Evolutionary conservation across 1,140 invertebrate species (phyloP), one percentile per base, ranked within the genome.

Genomic region (Drosophila paulistorum): DNA sequence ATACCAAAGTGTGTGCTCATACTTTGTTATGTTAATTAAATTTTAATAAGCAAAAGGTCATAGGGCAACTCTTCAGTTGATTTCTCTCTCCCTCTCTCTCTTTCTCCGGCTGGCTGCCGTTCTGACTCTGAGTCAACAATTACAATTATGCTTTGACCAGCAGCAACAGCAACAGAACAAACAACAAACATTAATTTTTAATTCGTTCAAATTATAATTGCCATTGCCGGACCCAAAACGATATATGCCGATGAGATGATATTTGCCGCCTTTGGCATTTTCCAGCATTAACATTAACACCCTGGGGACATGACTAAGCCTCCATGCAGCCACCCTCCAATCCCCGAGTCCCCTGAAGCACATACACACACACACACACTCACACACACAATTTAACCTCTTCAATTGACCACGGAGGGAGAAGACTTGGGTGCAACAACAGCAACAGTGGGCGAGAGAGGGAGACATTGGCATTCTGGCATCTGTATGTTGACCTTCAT

Each of bases 121-220:
- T 30, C 30, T 37, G 35, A 37, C 35, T 37, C 35, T 79, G 87
- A 87, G 83, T 76, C 79, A 76, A 62, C 79, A 80, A 83, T 82
- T 87, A 79, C 79, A 86, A 79, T 83, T 87, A 82, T 83, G 83
- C 71, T 86, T 65, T 76, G 71, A 79, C 82, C 45, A 51, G 45
- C 45, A 51, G 10, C 45, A 14, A 17, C 42, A 51, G 17, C 45
- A 83, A 86, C 79, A 83, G 76, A 79, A 86, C 87, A 84, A 83
- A 84, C 84, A 83, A 77, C 65, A 72, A 70, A 74, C 79, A 87
- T 87, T 87, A 77, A 86, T 77, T 83, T 87, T 77, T 86, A 86
- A 87, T 87, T 89, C 87, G 84, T 77, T 79, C 65, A 87, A 87
- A 87, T 87, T 79, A 83, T 87, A 79, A 87, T 87, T 80, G 80